Conservation (phyloP, 2,797 vertebrate species). For the Mus spretus region DNA sequence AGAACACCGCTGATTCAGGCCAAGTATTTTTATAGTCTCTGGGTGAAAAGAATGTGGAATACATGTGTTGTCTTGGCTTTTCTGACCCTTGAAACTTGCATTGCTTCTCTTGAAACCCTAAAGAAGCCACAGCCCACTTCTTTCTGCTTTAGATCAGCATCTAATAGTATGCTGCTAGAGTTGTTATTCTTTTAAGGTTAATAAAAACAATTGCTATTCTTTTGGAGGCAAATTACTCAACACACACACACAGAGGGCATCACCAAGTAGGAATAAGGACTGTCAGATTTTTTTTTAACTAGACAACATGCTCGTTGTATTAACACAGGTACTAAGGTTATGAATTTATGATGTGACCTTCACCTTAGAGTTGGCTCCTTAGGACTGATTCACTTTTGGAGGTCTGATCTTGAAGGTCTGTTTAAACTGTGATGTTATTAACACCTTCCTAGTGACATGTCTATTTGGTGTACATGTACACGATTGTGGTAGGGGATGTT, state of each 20-base stretch:
- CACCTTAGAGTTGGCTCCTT: background rate
- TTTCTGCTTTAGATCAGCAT: constrained; percentile 37
- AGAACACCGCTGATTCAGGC: constrained; percentile 59
- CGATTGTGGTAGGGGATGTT: background rate
- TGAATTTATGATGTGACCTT: constrained; percentile 3
- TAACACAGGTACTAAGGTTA: background rate
- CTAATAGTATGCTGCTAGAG: background rate
- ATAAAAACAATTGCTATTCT: background rate
- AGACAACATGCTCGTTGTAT: background rate
- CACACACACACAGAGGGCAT: background rate
- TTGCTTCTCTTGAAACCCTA: constrained; percentile 46
- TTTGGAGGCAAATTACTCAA: constrained; percentile 35
- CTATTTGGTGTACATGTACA: background rate
- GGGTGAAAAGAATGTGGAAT: constrained; percentile 56
- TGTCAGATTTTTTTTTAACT: background rate
- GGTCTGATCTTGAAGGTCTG: constrained; percentile 55
- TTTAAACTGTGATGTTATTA: constrained; percentile 20
- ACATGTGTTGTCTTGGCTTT: constrained; percentile 54
- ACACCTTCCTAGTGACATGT: background rate
- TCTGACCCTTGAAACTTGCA: constrained; percentile 37
- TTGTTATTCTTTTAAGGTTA: constrained; percentile 47
- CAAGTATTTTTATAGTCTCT: constrained; percentile 68
- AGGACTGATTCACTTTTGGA: background rate
- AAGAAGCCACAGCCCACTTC: background rate
- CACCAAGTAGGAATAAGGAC: constrained; percentile 46